Percentiles rank a stretch among this genome's conserved stretches.
Conservation (phyloP, 1,140 invertebrate genomes). For the Ostrea denselamellosa region DNA sequence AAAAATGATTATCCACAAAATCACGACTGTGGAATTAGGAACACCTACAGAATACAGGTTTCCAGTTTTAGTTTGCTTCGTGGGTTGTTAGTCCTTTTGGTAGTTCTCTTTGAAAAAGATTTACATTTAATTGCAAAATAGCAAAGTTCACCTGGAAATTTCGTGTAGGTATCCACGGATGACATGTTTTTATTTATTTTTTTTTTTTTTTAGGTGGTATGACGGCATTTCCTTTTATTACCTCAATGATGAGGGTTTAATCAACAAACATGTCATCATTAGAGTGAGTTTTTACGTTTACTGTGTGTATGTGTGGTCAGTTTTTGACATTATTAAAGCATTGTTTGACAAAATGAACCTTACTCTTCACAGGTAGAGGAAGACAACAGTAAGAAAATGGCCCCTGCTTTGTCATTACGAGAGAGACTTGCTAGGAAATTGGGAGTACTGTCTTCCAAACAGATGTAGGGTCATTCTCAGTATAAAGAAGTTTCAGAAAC, state of each 20-base stretch:
- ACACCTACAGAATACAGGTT: too few species aligned
- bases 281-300: not conserved
- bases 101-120: not conserved
- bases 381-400: not conserved
- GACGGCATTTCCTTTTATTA: constrained; percentile 11
- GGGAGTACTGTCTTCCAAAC: not conserved
- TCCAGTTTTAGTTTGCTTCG: too few species aligned
- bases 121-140: not conserved
- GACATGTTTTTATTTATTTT: not conserved
- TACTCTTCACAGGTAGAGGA: not conserved
- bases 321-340: not conserved
- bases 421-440: not conserved
- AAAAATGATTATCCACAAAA: too few species aligned
- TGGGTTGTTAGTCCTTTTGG: too few species aligned
- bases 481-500: not conserved
- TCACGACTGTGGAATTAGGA: too few species aligned
- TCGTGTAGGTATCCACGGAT: not conserved
- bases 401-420: not conserved
- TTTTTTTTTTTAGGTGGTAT: not conserved
- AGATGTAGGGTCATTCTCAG: not conserved
- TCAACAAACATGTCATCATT: constrained; percentile 1
- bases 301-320: not conserved
- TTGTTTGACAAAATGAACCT: not conserved
- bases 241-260: constrained; percentile 31
- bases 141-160: not conserved